These are phyloP conservation scores for Sminthurinus signatus DNA, from an alignment of 1,140 invertebrate species.

Conservation along the genomic window DNA sequence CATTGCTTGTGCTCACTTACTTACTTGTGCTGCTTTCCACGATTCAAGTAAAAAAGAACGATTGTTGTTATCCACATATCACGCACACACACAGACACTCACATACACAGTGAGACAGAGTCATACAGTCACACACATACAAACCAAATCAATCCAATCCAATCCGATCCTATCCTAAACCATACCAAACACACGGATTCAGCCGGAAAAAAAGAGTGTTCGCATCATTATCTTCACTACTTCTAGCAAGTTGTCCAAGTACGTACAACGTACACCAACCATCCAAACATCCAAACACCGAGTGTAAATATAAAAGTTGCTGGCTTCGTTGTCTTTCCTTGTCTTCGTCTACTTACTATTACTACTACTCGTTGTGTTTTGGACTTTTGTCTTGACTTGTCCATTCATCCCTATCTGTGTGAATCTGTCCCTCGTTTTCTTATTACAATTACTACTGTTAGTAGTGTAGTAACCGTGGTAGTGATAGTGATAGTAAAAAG, in stretches of 20 bases:
- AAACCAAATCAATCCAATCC: no score
- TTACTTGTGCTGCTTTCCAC: no score
- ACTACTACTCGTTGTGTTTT: background rate
- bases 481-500: no score
- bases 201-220: slow-evolving; percentile 12
- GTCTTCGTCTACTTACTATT: background rate
- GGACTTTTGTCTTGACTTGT: background rate
- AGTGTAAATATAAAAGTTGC: background rate
- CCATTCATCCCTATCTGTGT: background rate
- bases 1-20: no score
- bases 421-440: background rate
- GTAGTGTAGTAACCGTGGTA: no score
- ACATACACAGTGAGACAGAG: background rate
- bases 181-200: no score
- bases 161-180: no score
- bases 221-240: slow-evolving; percentile 10
- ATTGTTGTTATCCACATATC: slow-evolving; percentile 30
- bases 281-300: background rate
- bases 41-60: slow-evolving; percentile 12
- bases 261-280: background rate
- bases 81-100: slow-evolving; percentile 6
- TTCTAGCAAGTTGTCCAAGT: background rate
- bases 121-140: no score
- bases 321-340: background rate
- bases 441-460: no score